Base-by-base conservation (phyloP, 2,888 invertebrate genomes). In the Conops quadrifasciatus region DNA sequence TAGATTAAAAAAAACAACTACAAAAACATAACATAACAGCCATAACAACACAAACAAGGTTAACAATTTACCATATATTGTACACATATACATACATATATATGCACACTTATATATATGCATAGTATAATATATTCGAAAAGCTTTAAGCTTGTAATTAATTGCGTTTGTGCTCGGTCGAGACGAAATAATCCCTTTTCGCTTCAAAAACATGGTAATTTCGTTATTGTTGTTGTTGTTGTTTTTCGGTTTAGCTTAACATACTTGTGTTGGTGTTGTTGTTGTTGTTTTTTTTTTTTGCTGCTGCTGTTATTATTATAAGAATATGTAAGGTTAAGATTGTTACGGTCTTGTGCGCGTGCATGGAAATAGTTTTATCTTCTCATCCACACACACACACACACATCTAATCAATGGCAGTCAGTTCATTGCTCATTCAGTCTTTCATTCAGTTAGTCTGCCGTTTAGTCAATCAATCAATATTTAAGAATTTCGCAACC, bases 141-240 rank as follows among this genome's bases (percentile, higher is more conserved):
- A 82, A 83, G 83, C 83, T 81, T 83, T 83, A 84, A 84, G 84
- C 84, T 84, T 81, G 82, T 84, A 84, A 84, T 84, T 84, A 84
- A 84, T 84, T 84, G 84, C 82, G 81, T 36, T 36, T 36, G 9
- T 84, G 84, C 83, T 84, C 80, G 83, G 84, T 83, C 80, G 84
- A 84, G 83, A 83, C 84, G 84, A 83, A 83, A 82, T 83, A 83
- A 83, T 83, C 83, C 83, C 81, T 83, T 81, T 80, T 80, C 78
- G 79, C 51, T 60, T 59, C 68, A 30, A 58, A 30, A 60, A 36
- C 36, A 36, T 36, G 4, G 36, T 36, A 36, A 36, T 36, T 36
- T 36, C 9, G 9, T 62, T 56, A 65, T 2, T 53, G 63, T 43
- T 67, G 62, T 59, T 58, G 2, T 36, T 73, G 64, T 51, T 70